phyloP scores from a whole-genome alignment of 2,113 vertebrate species.

The Meriones unguiculatus region DNA sequence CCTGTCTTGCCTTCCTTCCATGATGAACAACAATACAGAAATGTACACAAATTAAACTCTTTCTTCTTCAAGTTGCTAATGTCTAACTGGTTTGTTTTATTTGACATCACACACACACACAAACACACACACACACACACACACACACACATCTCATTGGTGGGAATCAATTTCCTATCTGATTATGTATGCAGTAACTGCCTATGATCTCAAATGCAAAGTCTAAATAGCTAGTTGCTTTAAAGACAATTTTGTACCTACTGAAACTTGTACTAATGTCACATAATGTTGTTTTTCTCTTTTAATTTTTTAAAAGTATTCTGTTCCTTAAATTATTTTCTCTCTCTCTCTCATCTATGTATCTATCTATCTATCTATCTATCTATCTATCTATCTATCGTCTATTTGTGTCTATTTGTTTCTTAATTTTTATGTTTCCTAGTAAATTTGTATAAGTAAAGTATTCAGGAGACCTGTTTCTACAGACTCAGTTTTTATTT shows the following conservation, averaged over 20 bases:
- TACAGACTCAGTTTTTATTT: not conserved
- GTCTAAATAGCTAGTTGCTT: not conserved
- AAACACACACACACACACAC: not conserved
- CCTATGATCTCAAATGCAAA: not conserved
- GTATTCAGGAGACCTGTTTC: accelerated
- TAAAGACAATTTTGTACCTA: not conserved
- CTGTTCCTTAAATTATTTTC: not conserved
- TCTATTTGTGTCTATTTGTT: not conserved
- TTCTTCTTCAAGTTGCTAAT: not conserved
- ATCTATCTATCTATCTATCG: not conserved
- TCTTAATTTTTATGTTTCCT: not conserved
- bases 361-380: not conserved
- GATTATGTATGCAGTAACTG: not conserved
- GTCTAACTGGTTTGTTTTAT: not conserved
- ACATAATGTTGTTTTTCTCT: not conserved
- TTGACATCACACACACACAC: not conserved
- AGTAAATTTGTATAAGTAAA: not conserved
- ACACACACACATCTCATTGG: not conserved
- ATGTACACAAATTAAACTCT: not conserved
- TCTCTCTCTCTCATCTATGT: not conserved
- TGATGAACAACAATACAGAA: not conserved
- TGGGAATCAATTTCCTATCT: not conserved
- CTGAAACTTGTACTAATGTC: not conserved
- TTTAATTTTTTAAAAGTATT: not conserved
- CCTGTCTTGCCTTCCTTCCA: not conserved